A percentile compares a stretch with the other conserved stretches of the same genome.
phyloP scores from a whole-genome alignment of 2,888 invertebrate genomes.

The Punctoribates punctum region DNA sequence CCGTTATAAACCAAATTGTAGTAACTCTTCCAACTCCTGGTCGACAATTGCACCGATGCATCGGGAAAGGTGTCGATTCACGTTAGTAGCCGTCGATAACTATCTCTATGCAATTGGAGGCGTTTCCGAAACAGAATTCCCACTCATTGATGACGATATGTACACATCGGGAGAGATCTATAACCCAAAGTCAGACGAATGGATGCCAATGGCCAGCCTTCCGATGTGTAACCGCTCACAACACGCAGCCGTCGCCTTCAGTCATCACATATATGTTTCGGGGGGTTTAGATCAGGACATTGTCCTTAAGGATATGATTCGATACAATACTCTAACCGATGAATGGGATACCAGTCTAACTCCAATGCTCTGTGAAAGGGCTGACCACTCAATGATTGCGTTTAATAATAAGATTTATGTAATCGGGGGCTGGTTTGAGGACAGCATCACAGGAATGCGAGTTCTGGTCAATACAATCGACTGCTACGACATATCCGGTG shows the following conservation, averaged over 20 bases:
- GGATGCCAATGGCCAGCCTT: conserved; percentile 58
- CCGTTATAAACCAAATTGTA: conserved; percentile 59
- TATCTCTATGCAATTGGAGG: conserved; percentile 65
- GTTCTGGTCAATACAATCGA: conserved; percentile 64
- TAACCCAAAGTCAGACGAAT: conserved; percentile 60
- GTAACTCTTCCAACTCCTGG: conserved; percentile 61
- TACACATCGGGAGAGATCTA: conserved; percentile 61
- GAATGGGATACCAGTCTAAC: conserved; percentile 59
- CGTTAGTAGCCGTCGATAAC: conserved; percentile 60
- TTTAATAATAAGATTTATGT: conserved; percentile 61
- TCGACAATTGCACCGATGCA: conserved; percentile 65
- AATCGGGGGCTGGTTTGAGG: conserved; percentile 64
- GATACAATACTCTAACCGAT: conserved; percentile 59
- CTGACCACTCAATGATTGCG: conserved; percentile 64
- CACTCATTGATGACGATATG: conserved; percentile 53
- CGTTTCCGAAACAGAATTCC: conserved; percentile 58
- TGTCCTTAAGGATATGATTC: conserved; percentile 57
- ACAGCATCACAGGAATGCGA: conserved; percentile 55
- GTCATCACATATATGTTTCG: conserved; percentile 57
- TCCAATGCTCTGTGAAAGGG: conserved; percentile 62
- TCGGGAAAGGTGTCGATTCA: conserved; percentile 65
- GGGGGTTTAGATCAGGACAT: conserved; percentile 61
- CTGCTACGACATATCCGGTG: conserved; percentile 61
- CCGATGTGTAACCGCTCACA: conserved; percentile 54
- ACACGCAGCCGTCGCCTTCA: conserved; percentile 63